Conservation (phyloP, 2,888 invertebrate species). For the Apamea anceps region DNA sequence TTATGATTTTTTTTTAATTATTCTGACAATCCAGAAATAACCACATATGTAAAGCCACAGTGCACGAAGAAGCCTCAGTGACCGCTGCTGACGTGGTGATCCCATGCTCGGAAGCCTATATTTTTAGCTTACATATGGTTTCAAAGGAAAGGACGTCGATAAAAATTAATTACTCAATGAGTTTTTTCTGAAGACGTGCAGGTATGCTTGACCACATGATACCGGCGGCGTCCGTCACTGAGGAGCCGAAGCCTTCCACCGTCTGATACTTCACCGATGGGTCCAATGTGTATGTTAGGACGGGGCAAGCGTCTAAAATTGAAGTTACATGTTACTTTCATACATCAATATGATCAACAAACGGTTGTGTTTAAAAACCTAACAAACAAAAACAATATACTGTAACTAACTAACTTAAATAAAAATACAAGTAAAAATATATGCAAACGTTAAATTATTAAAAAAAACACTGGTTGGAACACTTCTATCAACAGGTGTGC, state of each 20-base stretch:
- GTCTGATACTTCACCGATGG: constrained; percentile 3
- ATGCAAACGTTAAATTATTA: too few relatives aligned
- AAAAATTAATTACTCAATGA: neutral
- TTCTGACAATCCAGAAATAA: neutral
- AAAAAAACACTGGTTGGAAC: neutral
- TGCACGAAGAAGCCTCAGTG: neutral
- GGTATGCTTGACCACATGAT: constrained; percentile 16
- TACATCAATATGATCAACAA: neutral
- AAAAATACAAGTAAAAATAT: neutral
- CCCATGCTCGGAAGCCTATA: too few relatives aligned
- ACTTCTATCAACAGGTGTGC: neutral
- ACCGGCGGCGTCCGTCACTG: constrained; percentile 6
- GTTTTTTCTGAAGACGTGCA: neutral
- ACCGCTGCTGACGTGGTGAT: neutral
- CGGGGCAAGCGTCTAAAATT: neutral
- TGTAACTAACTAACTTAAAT: constrained; percentile 1
- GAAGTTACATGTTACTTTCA: neutral
- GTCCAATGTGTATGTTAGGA: constrained; percentile 1
- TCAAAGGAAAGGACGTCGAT: neutral
- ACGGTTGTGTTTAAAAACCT: neutral
- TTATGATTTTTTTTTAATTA: neutral
- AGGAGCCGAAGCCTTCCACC: constrained; percentile 6
- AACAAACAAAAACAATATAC: too few relatives aligned
- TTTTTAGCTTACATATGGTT: neutral
- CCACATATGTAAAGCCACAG: neutral